phyloP scores from a whole-genome alignment of 2,888 invertebrate genomes.

The Dione juno region DNA sequence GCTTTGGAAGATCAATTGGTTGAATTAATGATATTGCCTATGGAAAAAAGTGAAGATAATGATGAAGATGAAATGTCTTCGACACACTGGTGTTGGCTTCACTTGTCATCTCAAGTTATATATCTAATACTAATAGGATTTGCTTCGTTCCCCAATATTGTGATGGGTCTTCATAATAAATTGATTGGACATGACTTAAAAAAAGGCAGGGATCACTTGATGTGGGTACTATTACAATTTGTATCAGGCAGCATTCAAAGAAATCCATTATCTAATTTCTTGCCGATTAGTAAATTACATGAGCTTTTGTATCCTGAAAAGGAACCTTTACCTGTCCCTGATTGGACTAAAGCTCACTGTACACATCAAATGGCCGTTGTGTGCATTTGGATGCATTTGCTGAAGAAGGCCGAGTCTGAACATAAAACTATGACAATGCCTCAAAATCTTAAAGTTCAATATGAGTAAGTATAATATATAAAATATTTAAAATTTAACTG shows the following conservation, averaged over 20 bases:
- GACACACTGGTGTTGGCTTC: constrained; percentile 95
- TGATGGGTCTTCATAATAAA: constrained; percentile 93
- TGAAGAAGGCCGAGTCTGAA: constrained; percentile 96
- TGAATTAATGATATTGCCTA: constrained; percentile 93
- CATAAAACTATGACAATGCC: constrained; percentile 92
- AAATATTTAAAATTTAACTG: not conserved
- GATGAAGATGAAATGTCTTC: constrained; percentile 85
- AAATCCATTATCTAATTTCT: constrained; percentile 93
- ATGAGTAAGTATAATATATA: constrained; percentile 85
- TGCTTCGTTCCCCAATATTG: constrained; percentile 96
- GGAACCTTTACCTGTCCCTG: constrained; percentile 94
- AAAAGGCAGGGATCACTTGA: constrained; percentile 97
- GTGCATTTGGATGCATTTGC: constrained; percentile 97
- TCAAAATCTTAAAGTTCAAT: constrained; percentile 90
- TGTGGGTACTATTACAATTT: constrained; percentile 99
- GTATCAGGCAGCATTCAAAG: constrained; percentile 98
- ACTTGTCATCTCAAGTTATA: constrained; percentile 96
- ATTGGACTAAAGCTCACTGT: constrained; percentile 92
- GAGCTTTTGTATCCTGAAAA: constrained; percentile 96
- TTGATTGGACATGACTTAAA: constrained; percentile 90
- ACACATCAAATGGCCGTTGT: constrained; percentile 96
- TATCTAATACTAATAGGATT: constrained; percentile 97
- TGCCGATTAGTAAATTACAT: constrained; percentile 95
- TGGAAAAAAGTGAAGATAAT: constrained; percentile 93
- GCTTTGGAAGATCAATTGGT: constrained; percentile 97